Evolutionary conservation across 1,140 invertebrate species (phyloP).

Genomic region (Drosophila suzukii): DNA sequence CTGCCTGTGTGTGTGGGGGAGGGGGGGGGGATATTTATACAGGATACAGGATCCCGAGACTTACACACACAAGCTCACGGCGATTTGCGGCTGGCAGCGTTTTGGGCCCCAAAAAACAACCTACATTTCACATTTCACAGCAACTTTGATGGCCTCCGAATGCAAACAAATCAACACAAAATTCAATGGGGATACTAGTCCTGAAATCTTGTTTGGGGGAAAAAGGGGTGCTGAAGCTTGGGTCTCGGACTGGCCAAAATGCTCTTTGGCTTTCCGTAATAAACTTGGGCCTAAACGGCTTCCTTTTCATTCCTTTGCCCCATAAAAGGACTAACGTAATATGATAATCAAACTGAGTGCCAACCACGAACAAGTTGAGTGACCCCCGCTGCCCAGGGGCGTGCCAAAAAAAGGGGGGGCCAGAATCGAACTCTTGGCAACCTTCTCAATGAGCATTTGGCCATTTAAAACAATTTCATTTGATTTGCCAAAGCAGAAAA

Average conservation of each 20-base stretch:
- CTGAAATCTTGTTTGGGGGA: not conserved
- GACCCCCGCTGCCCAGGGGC: constrained; percentile 37
- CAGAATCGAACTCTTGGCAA: constrained; percentile 14
- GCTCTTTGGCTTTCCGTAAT: constrained; percentile 37
- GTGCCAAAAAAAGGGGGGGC: not conserved
- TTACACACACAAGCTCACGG: constrained; percentile 2
- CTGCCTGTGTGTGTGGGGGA: not conserved
- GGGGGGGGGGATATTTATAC: constrained; percentile 25
- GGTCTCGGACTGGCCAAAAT: constrained; percentile 14
- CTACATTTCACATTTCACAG: constrained; percentile 8
- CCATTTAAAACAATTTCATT: constrained; percentile 77
- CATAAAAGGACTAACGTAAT: constrained; percentile 71
- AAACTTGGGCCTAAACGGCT: constrained; percentile 40
- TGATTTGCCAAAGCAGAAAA: constrained; percentile 40
- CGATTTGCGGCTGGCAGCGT: constrained; percentile 18
- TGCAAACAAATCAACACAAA: constrained; percentile 47
- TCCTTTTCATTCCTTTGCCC: constrained; percentile 16
- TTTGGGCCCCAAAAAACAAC: constrained; percentile 1
- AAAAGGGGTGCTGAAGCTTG: not conserved
- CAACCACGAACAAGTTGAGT: constrained; percentile 49
- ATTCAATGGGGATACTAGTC: constrained; percentile 21
- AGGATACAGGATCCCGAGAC: constrained; percentile 3
- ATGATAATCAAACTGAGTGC: constrained; percentile 77
- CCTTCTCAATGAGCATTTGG: constrained; percentile 25
- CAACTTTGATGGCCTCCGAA: constrained; percentile 23